A percentile compares a stretch with the other conserved stretches of the same genome.
Evolutionary conservation across 2,113 vertebrate genomes (phyloP).

Genomic region (Ginglymostoma cirratum): DNA sequence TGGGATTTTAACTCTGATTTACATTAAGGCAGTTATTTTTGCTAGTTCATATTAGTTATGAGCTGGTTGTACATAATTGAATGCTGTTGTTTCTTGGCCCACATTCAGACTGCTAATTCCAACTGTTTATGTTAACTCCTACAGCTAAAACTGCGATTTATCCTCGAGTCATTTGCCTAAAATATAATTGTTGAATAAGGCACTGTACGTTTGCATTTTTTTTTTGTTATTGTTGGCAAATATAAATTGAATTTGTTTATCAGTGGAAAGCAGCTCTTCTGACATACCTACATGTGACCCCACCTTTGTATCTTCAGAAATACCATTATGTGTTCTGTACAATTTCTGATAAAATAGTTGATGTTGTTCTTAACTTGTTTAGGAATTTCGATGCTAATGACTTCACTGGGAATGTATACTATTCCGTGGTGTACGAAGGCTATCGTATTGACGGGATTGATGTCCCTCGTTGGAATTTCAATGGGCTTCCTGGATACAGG

Average conservation of each 20-base stretch:
- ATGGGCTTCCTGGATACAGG: conserved; percentile 86
- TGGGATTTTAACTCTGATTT: not conserved
- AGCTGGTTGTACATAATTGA: not conserved
- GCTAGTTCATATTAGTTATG: not conserved
- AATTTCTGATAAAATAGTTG: not conserved
- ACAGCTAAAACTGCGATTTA: not conserved
- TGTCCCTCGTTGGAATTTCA: conserved; percentile 72
- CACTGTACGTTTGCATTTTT: not conserved
- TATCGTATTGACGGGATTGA: conserved; percentile 62
- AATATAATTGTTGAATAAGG: not conserved
- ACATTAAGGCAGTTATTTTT: not conserved
- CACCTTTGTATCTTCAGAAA: not conserved
- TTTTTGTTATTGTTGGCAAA: not conserved
- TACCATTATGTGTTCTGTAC: not conserved
- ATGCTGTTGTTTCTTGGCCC: not conserved
- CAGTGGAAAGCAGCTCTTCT: not conserved
- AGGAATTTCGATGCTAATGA: conserved; percentile 67
- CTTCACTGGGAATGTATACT: conserved; percentile 66
- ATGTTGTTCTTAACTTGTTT: not conserved
- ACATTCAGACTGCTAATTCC: not conserved
- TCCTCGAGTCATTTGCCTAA: not conserved
- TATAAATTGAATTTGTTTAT: not conserved
- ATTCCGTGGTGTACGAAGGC: conserved; percentile 77
- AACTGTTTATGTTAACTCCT: not conserved
- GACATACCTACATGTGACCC: not conserved